Conservation (phyloP, 2,888 invertebrate species). For the Morinoia aosen region DNA sequence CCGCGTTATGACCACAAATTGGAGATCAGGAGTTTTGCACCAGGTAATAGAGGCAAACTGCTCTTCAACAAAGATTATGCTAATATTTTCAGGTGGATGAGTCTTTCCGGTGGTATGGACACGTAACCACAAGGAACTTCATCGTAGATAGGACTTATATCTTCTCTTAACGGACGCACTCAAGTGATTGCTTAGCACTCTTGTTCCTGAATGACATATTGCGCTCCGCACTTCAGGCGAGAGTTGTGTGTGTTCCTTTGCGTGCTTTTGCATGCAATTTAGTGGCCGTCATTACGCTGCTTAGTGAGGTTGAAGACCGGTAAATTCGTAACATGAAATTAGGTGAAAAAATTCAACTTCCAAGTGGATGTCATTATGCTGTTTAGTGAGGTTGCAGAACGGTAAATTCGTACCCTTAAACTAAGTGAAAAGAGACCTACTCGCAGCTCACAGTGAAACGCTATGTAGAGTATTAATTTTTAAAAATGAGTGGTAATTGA, state of each 20-base stretch:
- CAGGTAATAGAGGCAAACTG: not conserved
- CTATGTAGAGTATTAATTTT: too few species aligned
- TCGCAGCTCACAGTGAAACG: too few species aligned
- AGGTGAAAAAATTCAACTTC: not conserved
- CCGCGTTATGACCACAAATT: not conserved
- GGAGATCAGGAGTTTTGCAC: not conserved
- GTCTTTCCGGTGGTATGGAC: not conserved
- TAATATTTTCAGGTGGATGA: conserved; percentile 4
- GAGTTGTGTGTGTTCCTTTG: not conserved
- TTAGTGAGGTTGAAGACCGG: not conserved
- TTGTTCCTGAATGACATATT: not conserved
- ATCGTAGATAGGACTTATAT: not conserved
- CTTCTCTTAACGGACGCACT: not conserved
- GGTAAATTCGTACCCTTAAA: too few species aligned
- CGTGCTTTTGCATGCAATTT: not conserved
- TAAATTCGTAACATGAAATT: not conserved
- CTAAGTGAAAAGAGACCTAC: too few species aligned
- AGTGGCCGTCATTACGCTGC: not conserved
- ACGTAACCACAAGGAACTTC: not conserved
- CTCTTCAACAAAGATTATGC: not conserved
- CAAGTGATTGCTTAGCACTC: too few species aligned
- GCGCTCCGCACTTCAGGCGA: not conserved
- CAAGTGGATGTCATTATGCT: too few species aligned
- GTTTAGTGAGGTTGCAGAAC: too few species aligned
- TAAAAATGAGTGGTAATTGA: too few species aligned